Base-by-base conservation (phyloP, 2,113 vertebrate genomes). In the Laterallus jamaicensis region DNA sequence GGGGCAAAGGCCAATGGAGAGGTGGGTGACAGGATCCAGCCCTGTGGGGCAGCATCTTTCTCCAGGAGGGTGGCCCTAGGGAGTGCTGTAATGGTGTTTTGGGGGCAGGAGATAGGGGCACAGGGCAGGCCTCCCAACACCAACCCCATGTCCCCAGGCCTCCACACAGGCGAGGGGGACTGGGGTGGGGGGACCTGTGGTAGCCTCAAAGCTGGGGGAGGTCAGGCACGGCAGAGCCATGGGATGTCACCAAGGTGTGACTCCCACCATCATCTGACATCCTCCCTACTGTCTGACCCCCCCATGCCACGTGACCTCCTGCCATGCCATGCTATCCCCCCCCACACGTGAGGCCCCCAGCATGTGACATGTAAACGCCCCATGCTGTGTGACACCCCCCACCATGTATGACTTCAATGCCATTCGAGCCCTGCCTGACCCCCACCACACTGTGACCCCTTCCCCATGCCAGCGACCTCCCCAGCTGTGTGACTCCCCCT, bases 11-110 rank as follows among this genome's bases (percentile, higher is more conserved):
- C 56, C 1, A 4, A 56, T 13, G 50, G 37, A 52, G 32, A 58
- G 22, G 7, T 2, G 0, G 15, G 32, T 64, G 58, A 42, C 32
- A 52, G 50, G 18, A 20, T 64, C 37, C 4, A 2, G 12, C 7
- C 18, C 25, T 1, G 0, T 44, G 35, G 56, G 70, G 42, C 26
- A 58, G 50, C 0, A 0, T 68, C 4, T 0, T 19, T 37, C n/a
- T 26, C 26, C 22, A 0, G 32, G 56, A 76, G 9, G 4, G 37
- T 62, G 55, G 17, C 54, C 31, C 15, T n/a, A 17, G 17, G 31
- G 25, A 59, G 31, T 44, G 37, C 32, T 29, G 29, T 32, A 31
- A 22, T 0, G 1, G 35, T 1, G 0, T 42, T 58, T 16, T 37
- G 52, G 58, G 66, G 42, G 31, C 35, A 66, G 52, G 12, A 32